Conservation (phyloP, 1,140 invertebrate species). For the Penaeus japonicus region DNA sequence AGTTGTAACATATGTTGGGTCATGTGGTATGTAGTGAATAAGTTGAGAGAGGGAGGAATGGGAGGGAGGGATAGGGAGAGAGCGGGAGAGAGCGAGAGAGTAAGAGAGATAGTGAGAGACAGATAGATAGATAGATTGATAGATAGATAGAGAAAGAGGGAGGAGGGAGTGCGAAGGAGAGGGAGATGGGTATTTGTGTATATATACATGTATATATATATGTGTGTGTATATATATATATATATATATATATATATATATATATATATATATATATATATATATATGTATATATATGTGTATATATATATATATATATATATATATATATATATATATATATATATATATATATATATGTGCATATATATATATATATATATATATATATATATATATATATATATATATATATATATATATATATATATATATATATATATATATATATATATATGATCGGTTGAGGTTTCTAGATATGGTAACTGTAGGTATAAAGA, state of each 20-base stretch:
- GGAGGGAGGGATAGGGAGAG: background rate
- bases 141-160: background rate
- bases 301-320: constrained; percentile 9
- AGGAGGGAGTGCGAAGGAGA: background rate
- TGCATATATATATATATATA: background rate
- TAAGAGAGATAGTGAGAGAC: background rate
- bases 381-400: background rate
- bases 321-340: constrained; percentile 1
- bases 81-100: background rate
- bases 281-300: background rate
- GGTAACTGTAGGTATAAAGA: background rate
- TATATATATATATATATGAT: background rate
- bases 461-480: too few species aligned
- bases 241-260: background rate
- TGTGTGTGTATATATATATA: background rate
- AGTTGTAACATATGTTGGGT: too few species aligned
- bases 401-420: background rate
- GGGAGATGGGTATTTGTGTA: background rate
- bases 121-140: background rate
- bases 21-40: background rate
- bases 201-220: constrained; percentile 1
- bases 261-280: background rate
- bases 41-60: background rate
- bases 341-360: background rate
- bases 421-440: constrained; percentile 1